These are phyloP conservation scores for Epinephelus lanceolatus DNA, from an alignment of 2,113 vertebrate species.

Conservation along the genomic window DNA sequence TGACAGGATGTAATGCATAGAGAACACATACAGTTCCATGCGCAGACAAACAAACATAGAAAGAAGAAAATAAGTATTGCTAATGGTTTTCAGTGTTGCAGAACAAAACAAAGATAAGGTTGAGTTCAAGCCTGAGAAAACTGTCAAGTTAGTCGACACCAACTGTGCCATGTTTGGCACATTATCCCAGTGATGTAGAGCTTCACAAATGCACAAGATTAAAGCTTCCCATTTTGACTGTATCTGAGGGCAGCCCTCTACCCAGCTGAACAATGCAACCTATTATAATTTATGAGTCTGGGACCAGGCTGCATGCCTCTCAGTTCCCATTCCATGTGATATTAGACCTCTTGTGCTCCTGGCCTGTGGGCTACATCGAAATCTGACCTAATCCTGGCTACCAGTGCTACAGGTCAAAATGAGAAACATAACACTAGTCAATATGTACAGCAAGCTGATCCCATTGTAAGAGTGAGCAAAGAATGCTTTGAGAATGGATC, in stretches of 20 bases:
- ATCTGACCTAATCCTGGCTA: conserved; percentile 36
- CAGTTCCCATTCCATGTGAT: conserved; percentile 13
- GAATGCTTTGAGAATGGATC: conserved; percentile 6
- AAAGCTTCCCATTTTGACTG: conserved; percentile 27
- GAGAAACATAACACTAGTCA: conserved; percentile 27
- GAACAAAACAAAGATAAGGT: conserved; percentile 56
- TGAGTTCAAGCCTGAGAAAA: conserved; percentile 19
- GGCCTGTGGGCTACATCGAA: not conserved
- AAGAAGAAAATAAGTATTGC: conserved; percentile 25
- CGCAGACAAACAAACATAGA: conserved; percentile 59
- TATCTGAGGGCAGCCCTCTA: conserved; percentile 18
- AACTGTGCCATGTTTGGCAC: conserved; percentile 15
- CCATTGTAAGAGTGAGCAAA: not conserved
- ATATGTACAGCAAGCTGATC: conserved; percentile 25
- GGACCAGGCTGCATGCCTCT: conserved; percentile 25
- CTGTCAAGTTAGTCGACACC: conserved; percentile 31
- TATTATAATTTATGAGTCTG: conserved; percentile 41
- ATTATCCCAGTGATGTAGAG: conserved; percentile 18
- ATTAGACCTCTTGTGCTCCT: not conserved
- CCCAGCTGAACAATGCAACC: conserved; percentile 45
- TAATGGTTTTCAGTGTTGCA: conserved; percentile 56
- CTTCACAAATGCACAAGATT: conserved; percentile 15
- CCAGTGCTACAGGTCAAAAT: conserved; percentile 11
- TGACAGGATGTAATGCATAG: conserved; percentile 49
- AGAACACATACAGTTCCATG: conserved; percentile 47